Evolutionary conservation across 2,888 invertebrate genomes (phyloP), one percentile per base, ranked within the genome.

Genomic region (Harpalus rubripes): DNA sequence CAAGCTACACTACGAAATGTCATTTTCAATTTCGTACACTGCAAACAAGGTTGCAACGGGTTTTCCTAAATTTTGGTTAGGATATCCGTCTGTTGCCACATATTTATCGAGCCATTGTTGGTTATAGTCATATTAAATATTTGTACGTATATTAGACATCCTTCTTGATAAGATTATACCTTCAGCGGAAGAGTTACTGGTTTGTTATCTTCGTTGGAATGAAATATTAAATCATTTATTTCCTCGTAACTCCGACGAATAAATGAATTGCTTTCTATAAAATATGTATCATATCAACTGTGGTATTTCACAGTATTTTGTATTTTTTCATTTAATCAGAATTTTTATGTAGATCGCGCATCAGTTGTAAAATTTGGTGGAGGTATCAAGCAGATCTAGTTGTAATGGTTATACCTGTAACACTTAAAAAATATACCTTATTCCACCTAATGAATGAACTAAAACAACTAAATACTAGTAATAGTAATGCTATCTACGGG

Each of bases 81-180:
- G 68, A 81, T 65, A 52, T 81, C 81, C 81, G 81, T 81, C 72
- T 16, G 41, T 80, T 41, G 59, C 59, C 61, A 80, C 56, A 56
- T 41, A 81, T 65, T 72, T 68, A 68, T 81, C 68, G 41, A 44
- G 32, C 18, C 22, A 81, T 72, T 81, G 81, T 63, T 61, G 44
- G 44, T 8, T 65, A 68, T 81, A 52, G 68, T 61, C 26, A 32
- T 22, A 44, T 81, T 39, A 81, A 81, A 81, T 81, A 81, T 81
- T 81, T 81, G 56, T 81, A 65, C 39, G 61, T 52, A 80, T 39
- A 80, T 61, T 80, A 32, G 58, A 80, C 61, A 80, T 80, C 78
- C 78, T 79, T 80, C 61, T 16, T 80, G 80, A 80, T 80, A 80
- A 80, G 80, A 80, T 76, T 76, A 56, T 80, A 80, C 80, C 80